Base-by-base conservation (phyloP, 2,113 vertebrate genomes). In the Oostethus manadensis region DNA sequence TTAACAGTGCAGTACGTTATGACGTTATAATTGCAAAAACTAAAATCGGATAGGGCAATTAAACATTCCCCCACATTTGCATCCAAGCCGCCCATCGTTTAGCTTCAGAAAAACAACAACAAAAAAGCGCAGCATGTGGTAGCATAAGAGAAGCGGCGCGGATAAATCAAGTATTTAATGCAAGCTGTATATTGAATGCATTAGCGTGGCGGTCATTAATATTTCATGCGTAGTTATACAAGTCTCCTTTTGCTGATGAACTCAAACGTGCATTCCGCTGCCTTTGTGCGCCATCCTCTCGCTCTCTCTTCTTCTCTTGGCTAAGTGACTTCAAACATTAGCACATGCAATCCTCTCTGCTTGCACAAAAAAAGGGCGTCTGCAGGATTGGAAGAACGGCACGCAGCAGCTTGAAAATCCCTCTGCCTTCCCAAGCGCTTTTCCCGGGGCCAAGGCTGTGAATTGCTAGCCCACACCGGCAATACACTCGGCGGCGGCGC, bases 391-490 rank as follows among this genome's bases (percentile, higher is more conserved):
- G 61, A 78, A 73, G 69, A 64, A 53, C 55, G 69, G 58, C 74
- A 74, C 72, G 71, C 62, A 66, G 66, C 53, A 55, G 20, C 44
- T 66, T 76, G 62, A 73, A 83, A 84, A 81, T 82, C 81, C 79
- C 74, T 71, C 68, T 69, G 74, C 79, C 79, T 82, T 84, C 79
- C 72, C 73, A 73, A 82, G 77, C 81, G 71, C 71, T 80, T 82
- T n/a, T 82, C 78, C 81, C 62, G 72, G 76, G 85, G 78, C 81
- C 78, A 64, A 18, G 73, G 70, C 79, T 81, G 58, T 72, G 76
- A 84, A 84, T 81, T 81, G 77, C 85, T 81, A 81, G 53, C 79
- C 74, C 68, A 78, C 78, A 72, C 81, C 78, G 79, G 74, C 80
- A 79, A 78, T 84, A 74, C 82, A 81, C 78, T 71, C 76, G 75